Evolutionary conservation across 2,797 vertebrate species (phyloP).

Genomic region (Linurgus olivaceus): DNA sequence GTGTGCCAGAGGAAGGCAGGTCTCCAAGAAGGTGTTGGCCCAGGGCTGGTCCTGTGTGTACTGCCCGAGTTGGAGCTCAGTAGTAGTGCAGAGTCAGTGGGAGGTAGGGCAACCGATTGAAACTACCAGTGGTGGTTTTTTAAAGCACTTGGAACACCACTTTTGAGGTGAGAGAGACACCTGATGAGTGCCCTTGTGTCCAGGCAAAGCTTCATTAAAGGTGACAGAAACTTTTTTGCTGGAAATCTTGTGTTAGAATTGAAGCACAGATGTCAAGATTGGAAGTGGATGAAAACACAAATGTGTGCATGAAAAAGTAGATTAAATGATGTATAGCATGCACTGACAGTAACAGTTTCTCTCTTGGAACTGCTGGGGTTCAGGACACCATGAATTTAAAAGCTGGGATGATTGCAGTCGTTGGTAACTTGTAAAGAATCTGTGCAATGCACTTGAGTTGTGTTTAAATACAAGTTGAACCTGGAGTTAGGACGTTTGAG

Average conservation of each 20-base stretch:
- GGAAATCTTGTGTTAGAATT: background rate
- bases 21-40: background rate
- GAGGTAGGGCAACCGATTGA: no score
- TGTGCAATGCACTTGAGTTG: background rate
- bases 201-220: background rate
- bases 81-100: background rate
- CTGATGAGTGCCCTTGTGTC: background rate
- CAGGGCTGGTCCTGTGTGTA: accelerated
- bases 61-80: background rate
- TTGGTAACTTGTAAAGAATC: background rate
- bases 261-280: background rate
- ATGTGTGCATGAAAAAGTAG: background rate
- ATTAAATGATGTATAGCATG: accelerated
- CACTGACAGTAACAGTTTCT: background rate
- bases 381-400: accelerated
- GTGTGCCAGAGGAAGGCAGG: background rate
- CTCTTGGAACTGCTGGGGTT: background rate
- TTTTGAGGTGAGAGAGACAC: background rate
- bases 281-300: background rate
- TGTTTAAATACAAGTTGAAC: accelerated
- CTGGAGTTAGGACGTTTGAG: background rate
- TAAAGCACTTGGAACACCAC: background rate
- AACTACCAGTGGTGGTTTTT: background rate
- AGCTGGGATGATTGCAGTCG: background rate
- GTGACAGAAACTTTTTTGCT: background rate